These are phyloP conservation scores for Cephus nigrinus DNA, from an alignment of 2,888 invertebrate genomes.

Conservation along the genomic window DNA sequence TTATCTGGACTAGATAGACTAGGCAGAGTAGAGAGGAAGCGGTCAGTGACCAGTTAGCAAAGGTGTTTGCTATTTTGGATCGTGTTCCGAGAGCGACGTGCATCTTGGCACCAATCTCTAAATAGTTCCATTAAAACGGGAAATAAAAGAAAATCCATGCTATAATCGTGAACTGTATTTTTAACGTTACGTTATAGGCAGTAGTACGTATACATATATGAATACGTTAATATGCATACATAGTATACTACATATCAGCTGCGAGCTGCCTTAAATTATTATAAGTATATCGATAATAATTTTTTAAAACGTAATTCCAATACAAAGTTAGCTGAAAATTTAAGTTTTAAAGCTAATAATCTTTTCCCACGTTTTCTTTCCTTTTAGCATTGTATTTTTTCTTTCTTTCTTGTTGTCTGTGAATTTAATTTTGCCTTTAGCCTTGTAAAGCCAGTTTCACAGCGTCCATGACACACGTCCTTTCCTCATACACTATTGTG, in stretches of 20 bases:
- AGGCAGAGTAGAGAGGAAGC: background rate
- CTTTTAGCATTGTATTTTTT: background rate
- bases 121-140: conserved; percentile 1
- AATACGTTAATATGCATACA: background rate
- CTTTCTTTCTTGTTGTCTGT: background rate
- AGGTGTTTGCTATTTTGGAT: conserved; percentile 2
- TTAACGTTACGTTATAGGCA: background rate
- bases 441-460: background rate
- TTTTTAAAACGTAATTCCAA: background rate
- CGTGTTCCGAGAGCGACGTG: background rate
- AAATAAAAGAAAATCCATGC: background rate
- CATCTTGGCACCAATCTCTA: conserved; percentile 7
- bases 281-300: background rate
- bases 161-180: background rate
- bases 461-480: too few species aligned
- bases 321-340: background rate
- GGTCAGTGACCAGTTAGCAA: conserved; percentile 2
- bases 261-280: background rate
- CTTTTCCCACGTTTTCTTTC: background rate
- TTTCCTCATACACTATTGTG: background rate
- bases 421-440: background rate
- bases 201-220: background rate
- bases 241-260: background rate
- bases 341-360: background rate
- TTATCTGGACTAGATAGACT: too few species aligned